Evolutionary conservation across 2,888 invertebrate genomes (phyloP).

Genomic region (Eurytoma adleriae): DNA sequence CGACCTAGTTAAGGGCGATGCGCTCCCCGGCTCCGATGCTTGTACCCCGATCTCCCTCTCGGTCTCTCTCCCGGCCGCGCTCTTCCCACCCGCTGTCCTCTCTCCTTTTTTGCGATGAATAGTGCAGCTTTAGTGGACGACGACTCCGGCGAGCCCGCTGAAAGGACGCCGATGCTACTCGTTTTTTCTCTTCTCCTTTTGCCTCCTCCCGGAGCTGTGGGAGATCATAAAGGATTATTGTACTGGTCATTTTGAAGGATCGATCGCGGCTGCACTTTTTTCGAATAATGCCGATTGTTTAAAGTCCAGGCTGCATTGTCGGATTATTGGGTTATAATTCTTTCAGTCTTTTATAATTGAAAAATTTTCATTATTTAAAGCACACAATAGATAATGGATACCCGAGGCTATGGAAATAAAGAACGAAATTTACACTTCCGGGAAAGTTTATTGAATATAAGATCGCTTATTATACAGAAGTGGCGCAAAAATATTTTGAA

Average conservation of each 20-base stretch:
- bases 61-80: not conserved
- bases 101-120: conserved; percentile 3
- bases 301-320: too few relatives aligned
- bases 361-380: too few relatives aligned
- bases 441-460: too few relatives aligned
- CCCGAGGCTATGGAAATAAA: too few relatives aligned
- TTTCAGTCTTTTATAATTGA: too few relatives aligned
- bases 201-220: not conserved
- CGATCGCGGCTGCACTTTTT: too few relatives aligned
- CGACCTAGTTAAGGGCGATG: conserved; percentile 54
- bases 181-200: not conserved
- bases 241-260: not conserved
- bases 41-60: not conserved
- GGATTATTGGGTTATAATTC: too few relatives aligned
- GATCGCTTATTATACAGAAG: too few relatives aligned
- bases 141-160: not conserved
- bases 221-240: conserved; percentile 14
- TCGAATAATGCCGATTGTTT: too few relatives aligned
- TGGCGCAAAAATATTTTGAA: too few relatives aligned
- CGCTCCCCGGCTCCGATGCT: not conserved
- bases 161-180: not conserved
- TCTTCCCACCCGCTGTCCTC: not conserved
- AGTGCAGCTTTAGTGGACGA: not conserved
- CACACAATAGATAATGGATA: too few relatives aligned
- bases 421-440: too few relatives aligned